These are phyloP conservation scores for Antheraea yamamai DNA, from an alignment of 2,888 invertebrate genomes.

Conservation along the genomic window DNA sequence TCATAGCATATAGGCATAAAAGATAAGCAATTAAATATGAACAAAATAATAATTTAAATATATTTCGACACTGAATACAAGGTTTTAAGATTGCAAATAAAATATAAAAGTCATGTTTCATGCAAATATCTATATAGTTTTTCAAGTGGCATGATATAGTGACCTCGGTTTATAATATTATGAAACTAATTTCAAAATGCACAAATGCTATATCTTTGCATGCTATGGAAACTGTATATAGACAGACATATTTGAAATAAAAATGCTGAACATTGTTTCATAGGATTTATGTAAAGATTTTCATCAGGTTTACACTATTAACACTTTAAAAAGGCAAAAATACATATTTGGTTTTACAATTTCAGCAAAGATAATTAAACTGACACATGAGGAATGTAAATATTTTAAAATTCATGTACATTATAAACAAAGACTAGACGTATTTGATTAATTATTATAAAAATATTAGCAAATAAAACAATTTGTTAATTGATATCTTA, in stretches of 20 bases:
- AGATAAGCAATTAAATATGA: neutral
- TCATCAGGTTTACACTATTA: neutral
- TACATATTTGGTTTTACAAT: neutral
- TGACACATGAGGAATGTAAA: constrained; percentile 6
- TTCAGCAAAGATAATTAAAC: neutral
- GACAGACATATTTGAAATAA: too few relatives aligned
- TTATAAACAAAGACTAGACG: neutral
- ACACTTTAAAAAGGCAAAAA: neutral
- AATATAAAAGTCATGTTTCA: constrained; percentile 11
- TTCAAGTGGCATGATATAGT: neutral
- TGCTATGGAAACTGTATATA: too few relatives aligned
- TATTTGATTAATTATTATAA: neutral
- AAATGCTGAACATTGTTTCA: neutral
- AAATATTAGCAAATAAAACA: neutral
- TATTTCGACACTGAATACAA: constrained; percentile 1
- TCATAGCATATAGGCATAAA: neutral
- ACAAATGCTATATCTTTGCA: too few relatives aligned
- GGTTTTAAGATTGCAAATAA: neutral
- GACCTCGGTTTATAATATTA: neutral
- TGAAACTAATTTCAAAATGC: neutral
- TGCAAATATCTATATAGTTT: constrained; percentile 1
- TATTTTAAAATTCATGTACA: neutral
- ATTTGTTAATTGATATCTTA: neutral
- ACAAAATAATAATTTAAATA: neutral
- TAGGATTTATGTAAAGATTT: neutral